Conservation (phyloP, 2,888 invertebrate species). For the Cryptosula pallasiana region DNA sequence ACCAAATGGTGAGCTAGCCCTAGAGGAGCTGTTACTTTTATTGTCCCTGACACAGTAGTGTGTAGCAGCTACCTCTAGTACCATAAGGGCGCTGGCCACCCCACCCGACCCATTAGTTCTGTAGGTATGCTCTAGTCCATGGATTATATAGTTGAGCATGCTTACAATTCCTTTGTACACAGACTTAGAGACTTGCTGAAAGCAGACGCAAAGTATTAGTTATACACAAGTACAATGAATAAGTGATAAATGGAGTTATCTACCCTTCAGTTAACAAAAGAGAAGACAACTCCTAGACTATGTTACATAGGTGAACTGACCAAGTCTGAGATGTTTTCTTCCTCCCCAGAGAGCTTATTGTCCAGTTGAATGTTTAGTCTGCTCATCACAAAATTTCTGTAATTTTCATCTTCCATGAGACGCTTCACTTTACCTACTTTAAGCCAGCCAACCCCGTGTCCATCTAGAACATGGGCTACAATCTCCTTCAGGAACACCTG, state of each 20-base stretch:
- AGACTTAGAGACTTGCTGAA: slow-evolving; percentile 65
- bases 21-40: slow-evolving; percentile 23
- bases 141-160: slow-evolving; percentile 79
- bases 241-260: too few species aligned
- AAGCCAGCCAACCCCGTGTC: slow-evolving; percentile 94
- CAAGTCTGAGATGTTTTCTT: slow-evolving; percentile 89
- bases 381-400: slow-evolving; percentile 88
- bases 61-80: slow-evolving; percentile 96
- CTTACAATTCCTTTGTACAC: slow-evolving; percentile 96
- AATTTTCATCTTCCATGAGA: slow-evolving; percentile 97
- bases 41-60: slow-evolving; percentile 63
- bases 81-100: slow-evolving; percentile 87
- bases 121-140: slow-evolving; percentile 85
- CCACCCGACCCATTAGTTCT: slow-evolving; percentile 91
- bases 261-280: too few species aligned
- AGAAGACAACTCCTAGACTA: too few species aligned
- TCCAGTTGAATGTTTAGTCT: slow-evolving; percentile 90
- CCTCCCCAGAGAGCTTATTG: slow-evolving; percentile 77
- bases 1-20: slow-evolving; percentile 51
- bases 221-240: too few species aligned
- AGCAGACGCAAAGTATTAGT: too few species aligned
- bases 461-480: slow-evolving; percentile 75
- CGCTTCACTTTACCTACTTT: slow-evolving; percentile 86
- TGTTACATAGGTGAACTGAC: too few species aligned
- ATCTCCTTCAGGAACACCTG: slow-evolving; percentile 89